Evolutionary conservation across 2,113 vertebrate species (phyloP).

Genomic region (Atractosteus spatula): DNA sequence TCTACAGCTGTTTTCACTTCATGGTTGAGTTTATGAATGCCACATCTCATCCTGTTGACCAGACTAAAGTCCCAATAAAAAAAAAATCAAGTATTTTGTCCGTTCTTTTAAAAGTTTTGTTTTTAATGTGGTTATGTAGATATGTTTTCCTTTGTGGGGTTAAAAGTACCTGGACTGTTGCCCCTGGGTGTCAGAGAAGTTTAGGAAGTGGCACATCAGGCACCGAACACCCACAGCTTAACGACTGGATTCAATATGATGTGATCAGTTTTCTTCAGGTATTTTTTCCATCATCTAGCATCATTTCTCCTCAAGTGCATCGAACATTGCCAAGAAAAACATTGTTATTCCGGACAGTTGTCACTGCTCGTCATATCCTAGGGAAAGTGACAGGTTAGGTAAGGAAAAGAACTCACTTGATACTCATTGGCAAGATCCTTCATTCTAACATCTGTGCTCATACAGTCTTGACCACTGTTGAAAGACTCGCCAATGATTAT

Average conservation of each 20-base stretch:
- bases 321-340: no score
- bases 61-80: conserved; percentile 24
- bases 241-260: no score
- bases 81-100: neutral
- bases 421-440: neutral
- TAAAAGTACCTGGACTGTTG: neutral
- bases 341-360: no score
- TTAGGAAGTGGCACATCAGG: no score
- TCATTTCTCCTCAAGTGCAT: no score
- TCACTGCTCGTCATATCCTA: no score
- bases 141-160: conserved; percentile 8
- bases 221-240: no score
- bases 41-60: conserved; percentile 20
- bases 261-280: no score
- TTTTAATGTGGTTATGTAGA: neutral
- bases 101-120: neutral
- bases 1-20: conserved; percentile 29
- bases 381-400: neutral
- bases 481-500: no score
- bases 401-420: neutral
- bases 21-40: conserved; percentile 20
- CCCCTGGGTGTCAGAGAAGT: conserved; percentile 7
- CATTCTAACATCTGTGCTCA: no score
- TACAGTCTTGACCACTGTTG: no score
- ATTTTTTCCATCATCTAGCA: no score